These are phyloP conservation scores for Phaethon lepturus DNA, from an alignment of 2,113 vertebrate genomes.

Conservation along the genomic window DNA sequence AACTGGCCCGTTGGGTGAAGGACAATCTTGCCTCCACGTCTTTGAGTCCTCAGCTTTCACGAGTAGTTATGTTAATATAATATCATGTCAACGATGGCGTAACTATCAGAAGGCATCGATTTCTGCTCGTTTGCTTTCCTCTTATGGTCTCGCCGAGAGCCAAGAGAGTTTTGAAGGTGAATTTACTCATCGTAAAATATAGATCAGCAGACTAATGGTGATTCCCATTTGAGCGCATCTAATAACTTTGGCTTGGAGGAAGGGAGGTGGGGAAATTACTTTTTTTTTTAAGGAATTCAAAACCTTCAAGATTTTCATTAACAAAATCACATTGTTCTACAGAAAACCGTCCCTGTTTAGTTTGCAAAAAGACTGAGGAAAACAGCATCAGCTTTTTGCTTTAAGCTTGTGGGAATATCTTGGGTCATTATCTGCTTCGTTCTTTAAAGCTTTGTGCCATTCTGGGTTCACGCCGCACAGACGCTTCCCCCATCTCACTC, in stretches of 20 bases:
- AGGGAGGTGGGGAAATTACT: not conserved
- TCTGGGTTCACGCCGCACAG: not conserved
- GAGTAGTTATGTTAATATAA: not conserved
- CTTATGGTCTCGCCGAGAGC: not conserved
- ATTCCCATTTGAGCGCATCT: not conserved
- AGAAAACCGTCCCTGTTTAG: not conserved
- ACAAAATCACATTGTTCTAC: not conserved
- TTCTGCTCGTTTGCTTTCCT: not conserved
- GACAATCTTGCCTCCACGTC: not conserved
- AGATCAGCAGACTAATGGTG: not conserved
- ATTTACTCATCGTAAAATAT: not conserved
- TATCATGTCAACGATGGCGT: accelerated
- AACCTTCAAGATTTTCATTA: not conserved
- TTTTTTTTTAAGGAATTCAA: not conserved
- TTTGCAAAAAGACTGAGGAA: not conserved
- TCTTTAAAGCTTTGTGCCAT: not conserved
- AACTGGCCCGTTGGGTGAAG: accelerated
- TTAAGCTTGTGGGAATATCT: not conserved
- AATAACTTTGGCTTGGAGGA: not conserved
- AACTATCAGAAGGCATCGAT: not conserved
- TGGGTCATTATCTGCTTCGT: not conserved
- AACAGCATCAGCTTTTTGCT: not conserved
- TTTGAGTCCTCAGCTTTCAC: not conserved
- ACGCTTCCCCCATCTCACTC: not conserved
- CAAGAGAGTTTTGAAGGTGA: not conserved